Percentiles rank a stretch among this genome's conserved stretches.
Conservation (phyloP, 2,113 vertebrate species). For the Gyps fulvus region DNA sequence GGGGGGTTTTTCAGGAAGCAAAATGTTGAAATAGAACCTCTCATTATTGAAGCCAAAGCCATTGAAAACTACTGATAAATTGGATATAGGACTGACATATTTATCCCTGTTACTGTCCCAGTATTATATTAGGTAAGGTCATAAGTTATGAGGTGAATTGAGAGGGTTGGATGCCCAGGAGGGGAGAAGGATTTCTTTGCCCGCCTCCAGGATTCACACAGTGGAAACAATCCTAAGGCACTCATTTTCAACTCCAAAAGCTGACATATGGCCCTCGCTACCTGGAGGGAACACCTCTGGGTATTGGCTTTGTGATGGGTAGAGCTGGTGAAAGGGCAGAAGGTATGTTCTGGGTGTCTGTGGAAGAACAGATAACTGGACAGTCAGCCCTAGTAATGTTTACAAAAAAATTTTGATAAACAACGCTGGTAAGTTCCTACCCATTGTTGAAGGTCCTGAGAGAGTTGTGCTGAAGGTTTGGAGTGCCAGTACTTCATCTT, state of each 20-base stretch:
- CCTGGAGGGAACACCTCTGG: background rate
- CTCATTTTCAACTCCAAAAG: background rate
- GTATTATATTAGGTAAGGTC: background rate
- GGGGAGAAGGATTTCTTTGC: background rate
- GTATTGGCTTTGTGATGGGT: background rate
- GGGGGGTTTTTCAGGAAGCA: background rate
- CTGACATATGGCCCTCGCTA: background rate
- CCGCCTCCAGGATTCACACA: background rate
- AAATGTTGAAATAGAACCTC: background rate
- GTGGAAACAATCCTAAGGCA: background rate
- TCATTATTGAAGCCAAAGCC: background rate
- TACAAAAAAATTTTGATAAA: background rate
- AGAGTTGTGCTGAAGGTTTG: background rate
- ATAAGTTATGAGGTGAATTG: background rate
- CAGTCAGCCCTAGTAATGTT: background rate
- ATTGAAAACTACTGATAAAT: background rate
- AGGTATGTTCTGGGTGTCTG: background rate
- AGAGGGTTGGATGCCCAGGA: background rate
- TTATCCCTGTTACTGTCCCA: background rate
- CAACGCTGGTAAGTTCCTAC: background rate
- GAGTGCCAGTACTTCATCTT: background rate
- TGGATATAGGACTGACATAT: background rate
- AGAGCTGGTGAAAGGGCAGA: background rate
- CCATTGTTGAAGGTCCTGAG: background rate
- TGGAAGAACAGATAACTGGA: background rate